A percentile compares a stretch with the other conserved stretches of the same genome.
phyloP scores from a whole-genome alignment of 2,888 invertebrate genomes.

The Papilio protenor region DNA sequence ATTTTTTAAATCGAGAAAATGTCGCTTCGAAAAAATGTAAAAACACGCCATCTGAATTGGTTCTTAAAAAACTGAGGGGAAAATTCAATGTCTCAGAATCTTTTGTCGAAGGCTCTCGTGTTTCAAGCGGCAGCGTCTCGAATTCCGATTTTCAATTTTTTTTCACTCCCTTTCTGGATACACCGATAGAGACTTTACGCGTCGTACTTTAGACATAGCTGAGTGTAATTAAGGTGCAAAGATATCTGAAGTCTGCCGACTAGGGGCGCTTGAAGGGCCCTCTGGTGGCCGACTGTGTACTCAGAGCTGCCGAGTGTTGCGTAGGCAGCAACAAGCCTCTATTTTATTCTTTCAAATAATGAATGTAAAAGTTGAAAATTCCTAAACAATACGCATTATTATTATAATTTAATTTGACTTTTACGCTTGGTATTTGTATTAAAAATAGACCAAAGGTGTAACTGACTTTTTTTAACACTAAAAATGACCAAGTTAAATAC shows the following conservation, averaged over 20 bases:
- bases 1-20: conserved; percentile 62
- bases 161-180: conserved; percentile 65
- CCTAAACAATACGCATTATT: conserved; percentile 43
- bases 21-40: conserved; percentile 26
- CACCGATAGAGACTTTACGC: conserved; percentile 71
- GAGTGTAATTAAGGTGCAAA: conserved; percentile 83
- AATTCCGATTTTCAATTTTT: conserved; percentile 65
- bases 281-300: conserved; percentile 75
- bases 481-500: not conserved
- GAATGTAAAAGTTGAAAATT: conserved; percentile 73
- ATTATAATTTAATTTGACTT: not conserved
- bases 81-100: conserved; percentile 61
- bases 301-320: conserved; percentile 77
- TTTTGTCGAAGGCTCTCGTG: conserved; percentile 60
- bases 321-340: conserved; percentile 70
- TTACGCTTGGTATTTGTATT: not conserved
- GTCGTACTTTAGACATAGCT: conserved; percentile 71
- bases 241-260: conserved; percentile 79
- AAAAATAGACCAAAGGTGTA: not conserved
- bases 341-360: conserved; percentile 75
- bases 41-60: conserved; percentile 50
- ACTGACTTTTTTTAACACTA: not conserved
- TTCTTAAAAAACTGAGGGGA: conserved; percentile 56
- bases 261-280: conserved; percentile 71
- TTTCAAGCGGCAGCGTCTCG: conserved; percentile 59